Evolutionary conservation across 2,797 vertebrate genomes (phyloP), one percentile per base, ranked within the genome.

Genomic region (Mallotus villosus): DNA sequence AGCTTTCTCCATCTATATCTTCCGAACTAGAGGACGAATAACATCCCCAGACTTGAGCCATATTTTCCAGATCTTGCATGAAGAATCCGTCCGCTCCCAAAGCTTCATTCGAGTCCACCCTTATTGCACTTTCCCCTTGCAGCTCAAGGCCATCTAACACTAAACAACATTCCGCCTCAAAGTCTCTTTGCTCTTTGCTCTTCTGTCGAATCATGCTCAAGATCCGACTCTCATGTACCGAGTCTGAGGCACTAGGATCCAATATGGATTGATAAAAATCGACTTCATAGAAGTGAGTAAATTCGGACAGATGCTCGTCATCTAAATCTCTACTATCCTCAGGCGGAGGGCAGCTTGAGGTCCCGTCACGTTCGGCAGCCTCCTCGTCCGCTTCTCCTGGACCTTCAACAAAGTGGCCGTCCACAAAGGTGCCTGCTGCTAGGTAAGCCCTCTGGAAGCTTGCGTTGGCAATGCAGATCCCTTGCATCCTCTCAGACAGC

Each of bases 201-300:
- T 98, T 98, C 37, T 97, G 97, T 91, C 95, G 96, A 94, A 99
- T 98, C 97, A 99, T 97, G 92, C 95, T 97, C 90, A 99, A 93
- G 93, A 99, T 99, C 82, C 97, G 97, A 96, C 98, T 99, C 92
- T 98, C 97, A 95, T 96, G 95, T 93, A 95, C 93, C 77, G 94
- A 94, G 92, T 98, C 95, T 96, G 98, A 99, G 97, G 98, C 97
- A 99, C 97, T 96, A 93, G 97, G 95, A 99, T 99, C 98, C 98
- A 99, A 99, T 97, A 98, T 99, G 98, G 98, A 99, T 97, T 97
- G 97, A 91, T 99, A 98, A 94, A 99, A 97, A 85, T 98, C 97
- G 74, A 99, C 98, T 99, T 99, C 98, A 95, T 98, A 99, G 98
- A 99, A 99, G 98, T 99, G 95, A 65, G 96, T 95, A 88, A 97